Base-by-base conservation (phyloP, 2,888 invertebrate species). In the Lypha dubia region DNA sequence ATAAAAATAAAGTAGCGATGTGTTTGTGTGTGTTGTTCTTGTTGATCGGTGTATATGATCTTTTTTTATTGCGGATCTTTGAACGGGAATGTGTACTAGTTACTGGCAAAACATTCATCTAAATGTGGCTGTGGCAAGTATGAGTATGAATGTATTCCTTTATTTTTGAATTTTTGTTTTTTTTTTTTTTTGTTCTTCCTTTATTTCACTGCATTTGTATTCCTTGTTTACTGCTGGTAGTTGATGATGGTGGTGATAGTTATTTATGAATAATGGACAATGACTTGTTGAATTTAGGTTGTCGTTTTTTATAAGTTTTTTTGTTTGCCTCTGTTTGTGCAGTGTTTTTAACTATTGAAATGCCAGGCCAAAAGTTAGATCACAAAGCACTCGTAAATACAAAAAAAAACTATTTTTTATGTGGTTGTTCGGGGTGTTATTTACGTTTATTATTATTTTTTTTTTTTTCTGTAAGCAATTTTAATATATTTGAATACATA, bases 201-300 rank as follows among this genome's bases (percentile, higher is more conserved):
- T 51, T 24, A 49, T n/a, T 81, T 17, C 35, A 60, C 9, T 58
- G 32, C 41, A 20, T n/a, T 51, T 20, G 41, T 56, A 17, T 35
- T 67, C 11, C 20, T 46, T 20, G 60, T 56, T 68, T n/a, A n/a
- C 49, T 60, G 3, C 38, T 38, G 11, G 1, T 11, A 1, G 53
- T 71, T 74, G 68, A 17, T 60, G 68, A 58, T 75, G 65, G 51
- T 80, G 67, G 46, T 80, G 84, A 76, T 77, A 73, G 81, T 81
- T 81, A 58, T 81, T 77, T 81, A 73, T 84, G 81, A 77, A 84
- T 81, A 81, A 81, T 80, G 74, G 73, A 77, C 84, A 84, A 81
- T 81, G 68, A 74, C 76, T 84, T 80, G 84, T 80, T 84, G 67
- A 56, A 56, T 73, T 79, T 77, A 63, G 38, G 53, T 79, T 75